These are phyloP conservation scores for Portevinia maculata DNA, from an alignment of 2,888 invertebrate genomes.

Conservation along the genomic window DNA sequence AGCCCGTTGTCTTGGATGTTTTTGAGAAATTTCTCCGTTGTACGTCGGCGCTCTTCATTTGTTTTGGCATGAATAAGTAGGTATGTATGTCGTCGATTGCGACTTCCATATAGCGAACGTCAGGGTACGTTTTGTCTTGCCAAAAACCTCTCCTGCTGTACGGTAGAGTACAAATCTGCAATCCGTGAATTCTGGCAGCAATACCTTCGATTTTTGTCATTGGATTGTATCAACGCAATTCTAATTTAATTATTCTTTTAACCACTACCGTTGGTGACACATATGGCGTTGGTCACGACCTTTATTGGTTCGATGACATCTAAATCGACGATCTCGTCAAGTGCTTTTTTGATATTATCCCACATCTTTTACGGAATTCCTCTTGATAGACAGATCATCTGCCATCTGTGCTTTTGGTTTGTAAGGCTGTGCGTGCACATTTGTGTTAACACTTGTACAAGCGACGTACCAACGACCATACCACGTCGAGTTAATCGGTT, in stretches of 20 bases:
- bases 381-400: slow-evolving; percentile 36
- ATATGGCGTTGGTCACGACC: too few relatives aligned
- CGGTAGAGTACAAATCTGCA: slow-evolving; percentile 7
- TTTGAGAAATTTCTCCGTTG: neutral
- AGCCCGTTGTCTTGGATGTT: neutral
- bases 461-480: too few relatives aligned
- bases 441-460: too few relatives aligned
- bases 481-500: too few relatives aligned
- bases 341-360: slow-evolving; percentile 43
- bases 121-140: slow-evolving; percentile 27
- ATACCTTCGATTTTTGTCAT: slow-evolving; percentile 26
- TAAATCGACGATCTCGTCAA: slow-evolving; percentile 38
- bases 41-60: neutral
- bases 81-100: neutral
- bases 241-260: too few relatives aligned
- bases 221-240: neutral
- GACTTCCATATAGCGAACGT: neutral
- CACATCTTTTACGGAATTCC: slow-evolving; percentile 39
- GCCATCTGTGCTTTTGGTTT: too few relatives aligned
- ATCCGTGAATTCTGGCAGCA: slow-evolving; percentile 13
- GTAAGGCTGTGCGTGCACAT: too few relatives aligned
- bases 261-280: too few relatives aligned
- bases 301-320: slow-evolving; percentile 38
- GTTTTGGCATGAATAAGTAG: neutral
- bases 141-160: slow-evolving; percentile 31